Evolutionary conservation across 1,140 invertebrate genomes (phyloP), one percentile per base, ranked within the genome.

Genomic region (Bombus polaris): DNA sequence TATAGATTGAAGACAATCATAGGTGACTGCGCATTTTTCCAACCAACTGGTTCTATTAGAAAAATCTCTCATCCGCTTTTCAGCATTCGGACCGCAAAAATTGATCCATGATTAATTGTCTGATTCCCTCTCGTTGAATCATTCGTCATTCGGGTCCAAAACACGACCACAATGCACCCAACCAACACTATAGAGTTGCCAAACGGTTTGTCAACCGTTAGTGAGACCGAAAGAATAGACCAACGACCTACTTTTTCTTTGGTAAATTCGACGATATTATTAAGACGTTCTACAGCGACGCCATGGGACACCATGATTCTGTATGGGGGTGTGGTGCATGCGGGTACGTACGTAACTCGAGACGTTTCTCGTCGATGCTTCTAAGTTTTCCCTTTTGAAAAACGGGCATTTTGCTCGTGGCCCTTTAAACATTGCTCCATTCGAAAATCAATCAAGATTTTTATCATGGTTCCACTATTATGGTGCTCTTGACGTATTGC

Each of bases 301-400:
- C 12, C 35, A 42, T n/a, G 81, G 70, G 53, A 28, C 59, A n/a
- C 81, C 22, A 32, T 35, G 12, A 18, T 32, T 15, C 15, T 22
- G 28, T 15, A 82, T 47, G 79, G 53, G 85, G 85, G 79, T 86
- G 79, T 70, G 53, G 32, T 72, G 25, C 15, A 82, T 86, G 73
- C 85, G 79, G 85, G 85, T 37, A 39, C 32, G 66, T 86, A 13
- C 28, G 59, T n/a, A 86, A 86, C 71, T 59, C 65, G 80, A 86
- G 76, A 82, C 85, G 10, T 12, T 76, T 86, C 71, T 76, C 79
- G 44, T 35, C 32, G 71, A 39, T 47, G 39, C 84, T 72, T 72
- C 22, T 28, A 71, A 37, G 47, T 68, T 57, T 70, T 71, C 76
- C 72, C 70, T 10, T 35, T 28, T n/a, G 22, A 39, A 12, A 22